Evolutionary conservation across 92 coral and sea anemone genomes (phyloP).

Genomic region (Epizoanthus rinbou): DNA sequence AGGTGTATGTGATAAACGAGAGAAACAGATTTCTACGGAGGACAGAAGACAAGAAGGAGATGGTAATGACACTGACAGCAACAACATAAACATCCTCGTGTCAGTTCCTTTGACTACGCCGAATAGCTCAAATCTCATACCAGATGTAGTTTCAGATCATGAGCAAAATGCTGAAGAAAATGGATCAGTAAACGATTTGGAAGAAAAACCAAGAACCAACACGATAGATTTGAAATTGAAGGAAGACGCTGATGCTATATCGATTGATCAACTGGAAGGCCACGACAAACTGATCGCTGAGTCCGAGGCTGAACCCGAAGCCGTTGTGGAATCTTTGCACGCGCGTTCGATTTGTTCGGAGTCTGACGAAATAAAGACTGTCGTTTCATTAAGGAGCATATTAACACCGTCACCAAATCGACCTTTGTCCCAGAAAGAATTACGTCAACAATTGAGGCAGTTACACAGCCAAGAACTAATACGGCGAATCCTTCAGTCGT

Average conservation of each 20-base stretch:
- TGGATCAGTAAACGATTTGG: background rate
- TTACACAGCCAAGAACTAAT: constrained; percentile 71
- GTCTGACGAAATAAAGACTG: constrained; percentile 9
- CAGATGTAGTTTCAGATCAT: background rate
- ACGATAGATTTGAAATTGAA: no score
- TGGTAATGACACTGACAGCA: constrained; percentile 41
- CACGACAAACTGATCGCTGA: background rate
- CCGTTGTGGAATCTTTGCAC: background rate
- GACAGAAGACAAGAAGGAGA: constrained; percentile 58
- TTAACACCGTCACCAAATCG: constrained; percentile 55
- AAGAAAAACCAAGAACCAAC: no score
- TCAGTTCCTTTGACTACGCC: background rate
- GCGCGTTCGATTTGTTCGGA: constrained; percentile 25
- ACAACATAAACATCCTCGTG: background rate
- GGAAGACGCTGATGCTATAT: background rate
- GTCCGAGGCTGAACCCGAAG: background rate
- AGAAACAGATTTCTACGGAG: constrained; percentile 28
- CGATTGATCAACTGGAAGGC: background rate
- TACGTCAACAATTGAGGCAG: constrained; percentile 75
- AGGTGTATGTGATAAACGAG: constrained; percentile 16
- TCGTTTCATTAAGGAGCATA: constrained; percentile 3
- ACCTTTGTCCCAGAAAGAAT: constrained; percentile 40
- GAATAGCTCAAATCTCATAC: background rate
- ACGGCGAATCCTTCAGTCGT: constrained; percentile 57
- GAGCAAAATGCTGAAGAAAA: background rate